phyloP scores from a whole-genome alignment of 2,888 invertebrate species.

The Amblyjoppa proteus region DNA sequence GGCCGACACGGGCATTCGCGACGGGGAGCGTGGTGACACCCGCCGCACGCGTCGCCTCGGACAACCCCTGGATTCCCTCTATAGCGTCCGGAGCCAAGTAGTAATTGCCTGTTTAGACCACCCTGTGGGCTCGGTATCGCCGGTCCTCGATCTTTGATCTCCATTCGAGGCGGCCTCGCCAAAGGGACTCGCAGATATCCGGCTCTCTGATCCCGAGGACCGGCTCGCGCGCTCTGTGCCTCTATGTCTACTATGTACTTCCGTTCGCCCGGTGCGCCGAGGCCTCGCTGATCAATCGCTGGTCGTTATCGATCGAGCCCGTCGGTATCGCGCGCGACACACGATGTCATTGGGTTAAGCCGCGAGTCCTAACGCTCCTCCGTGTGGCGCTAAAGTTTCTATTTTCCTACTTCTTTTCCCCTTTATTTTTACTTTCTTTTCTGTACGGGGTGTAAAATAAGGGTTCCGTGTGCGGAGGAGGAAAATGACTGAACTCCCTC shows the following conservation, averaged over 20 bases:
- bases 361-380: too few relatives aligned
- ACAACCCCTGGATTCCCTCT: slow-evolving; percentile 55
- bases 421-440: background rate
- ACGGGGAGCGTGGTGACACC: background rate
- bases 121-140: slow-evolving; percentile 60
- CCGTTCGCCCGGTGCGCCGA: background rate
- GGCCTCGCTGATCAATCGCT: slow-evolving; percentile 52
- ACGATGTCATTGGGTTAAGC: too few relatives aligned
- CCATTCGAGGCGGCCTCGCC: slow-evolving; percentile 45
- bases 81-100: slow-evolving; percentile 61
- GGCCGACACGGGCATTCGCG: background rate
- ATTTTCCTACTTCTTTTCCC: background rate
- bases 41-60: slow-evolving; percentile 18
- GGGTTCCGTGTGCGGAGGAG: slow-evolving; percentile 25
- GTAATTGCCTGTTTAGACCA: slow-evolving; percentile 73
- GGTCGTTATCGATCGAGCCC: slow-evolving; percentile 41
- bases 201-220: slow-evolving; percentile 58
- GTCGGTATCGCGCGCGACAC: background rate
- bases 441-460: slow-evolving; percentile 17
- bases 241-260: background rate
- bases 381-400: background rate
- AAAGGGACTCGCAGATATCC: slow-evolving; percentile 66
- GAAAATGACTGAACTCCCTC: slow-evolving; percentile 46
- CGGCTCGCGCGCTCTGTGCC: background rate
- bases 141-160: slow-evolving; percentile 68